Conservation (phyloP, 2,113 vertebrate species). For the Quiscalus mexicanus region DNA sequence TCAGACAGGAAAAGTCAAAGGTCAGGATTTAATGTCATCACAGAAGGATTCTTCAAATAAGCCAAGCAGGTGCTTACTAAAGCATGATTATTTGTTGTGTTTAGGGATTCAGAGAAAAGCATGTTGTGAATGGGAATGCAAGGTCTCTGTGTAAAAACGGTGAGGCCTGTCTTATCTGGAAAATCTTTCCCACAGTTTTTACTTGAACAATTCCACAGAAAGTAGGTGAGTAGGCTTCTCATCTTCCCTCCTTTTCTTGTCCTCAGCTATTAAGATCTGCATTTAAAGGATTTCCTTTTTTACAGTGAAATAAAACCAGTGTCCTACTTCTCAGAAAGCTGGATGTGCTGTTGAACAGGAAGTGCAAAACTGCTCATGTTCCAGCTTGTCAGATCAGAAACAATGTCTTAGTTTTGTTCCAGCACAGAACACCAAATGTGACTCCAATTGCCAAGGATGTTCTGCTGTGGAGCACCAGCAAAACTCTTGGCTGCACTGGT, state of each 20-base stretch:
- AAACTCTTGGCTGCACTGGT: neutral
- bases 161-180: neutral
- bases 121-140: slow-evolving; percentile 5
- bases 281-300: neutral
- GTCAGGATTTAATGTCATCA: slow-evolving; percentile 40
- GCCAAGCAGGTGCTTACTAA: slow-evolving; percentile 73
- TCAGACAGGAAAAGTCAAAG: slow-evolving; percentile 70
- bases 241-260: neutral
- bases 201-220: neutral
- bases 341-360: neutral
- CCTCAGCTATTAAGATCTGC: neutral
- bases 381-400: neutral
- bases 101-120: slow-evolving; percentile 51
- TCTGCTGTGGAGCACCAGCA: neutral
- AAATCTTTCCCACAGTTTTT: neutral
- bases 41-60: slow-evolving; percentile 58
- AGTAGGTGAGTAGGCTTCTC: neutral
- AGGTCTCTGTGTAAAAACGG: neutral
- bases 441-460: neutral
- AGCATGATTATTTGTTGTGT: slow-evolving; percentile 62
- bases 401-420: neutral
- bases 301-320: neutral
- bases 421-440: neutral
- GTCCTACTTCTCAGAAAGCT: neutral
- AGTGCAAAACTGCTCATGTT: neutral